Evolutionary conservation across 2,797 vertebrate genomes (phyloP).

Genomic region (Erethizon dorsatum): DNA sequence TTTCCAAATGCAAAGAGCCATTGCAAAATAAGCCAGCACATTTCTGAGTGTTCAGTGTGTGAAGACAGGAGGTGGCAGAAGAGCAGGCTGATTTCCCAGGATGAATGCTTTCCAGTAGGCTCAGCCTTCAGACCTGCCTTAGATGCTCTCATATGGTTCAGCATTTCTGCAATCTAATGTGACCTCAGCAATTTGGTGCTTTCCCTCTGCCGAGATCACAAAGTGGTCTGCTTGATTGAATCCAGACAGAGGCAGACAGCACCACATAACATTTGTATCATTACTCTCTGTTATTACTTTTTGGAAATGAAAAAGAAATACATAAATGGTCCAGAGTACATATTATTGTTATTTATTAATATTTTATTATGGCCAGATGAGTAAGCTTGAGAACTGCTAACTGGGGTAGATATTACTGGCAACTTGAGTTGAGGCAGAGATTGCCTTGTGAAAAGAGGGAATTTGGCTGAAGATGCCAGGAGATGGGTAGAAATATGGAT

Average conservation of each 20-base stretch:
- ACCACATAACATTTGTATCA: neutral
- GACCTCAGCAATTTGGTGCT: neutral
- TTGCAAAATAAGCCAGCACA: neutral
- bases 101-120: neutral
- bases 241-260: neutral
- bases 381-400: neutral
- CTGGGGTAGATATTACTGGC: neutral
- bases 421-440: neutral
- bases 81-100: neutral
- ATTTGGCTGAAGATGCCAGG: neutral
- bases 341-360: slow-evolving; percentile 14
- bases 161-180: neutral
- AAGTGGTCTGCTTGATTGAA: neutral
- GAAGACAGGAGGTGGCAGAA: neutral
- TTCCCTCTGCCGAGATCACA: neutral
- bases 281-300: neutral
- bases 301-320: neutral
- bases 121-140: neutral
- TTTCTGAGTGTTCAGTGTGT: neutral
- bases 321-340: neutral
- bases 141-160: neutral
- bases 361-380: neutral
- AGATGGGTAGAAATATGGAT: neutral
- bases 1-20: neutral
- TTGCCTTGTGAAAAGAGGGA: neutral